Evolutionary conservation across 2,113 vertebrate genomes (phyloP).

Genomic region (Pachycephala philippinensis): DNA sequence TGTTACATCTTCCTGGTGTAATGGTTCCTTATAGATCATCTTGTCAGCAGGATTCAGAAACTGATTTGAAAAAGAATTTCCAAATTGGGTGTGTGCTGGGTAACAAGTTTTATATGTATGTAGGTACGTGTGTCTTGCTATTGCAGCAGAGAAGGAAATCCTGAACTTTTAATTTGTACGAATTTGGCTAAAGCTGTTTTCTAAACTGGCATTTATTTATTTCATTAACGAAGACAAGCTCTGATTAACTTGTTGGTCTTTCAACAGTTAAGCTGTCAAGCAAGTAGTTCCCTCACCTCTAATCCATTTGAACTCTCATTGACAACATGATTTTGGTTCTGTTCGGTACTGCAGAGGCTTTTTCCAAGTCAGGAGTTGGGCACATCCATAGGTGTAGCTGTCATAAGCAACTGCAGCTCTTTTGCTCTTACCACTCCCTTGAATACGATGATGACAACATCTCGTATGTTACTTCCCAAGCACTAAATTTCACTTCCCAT

Average conservation of each 20-base stretch:
- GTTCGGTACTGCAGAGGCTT: not conserved
- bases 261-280: not conserved
- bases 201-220: not conserved
- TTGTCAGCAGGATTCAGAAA: constrained; percentile 40
- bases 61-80: not conserved
- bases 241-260: not conserved
- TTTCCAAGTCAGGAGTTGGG: not conserved
- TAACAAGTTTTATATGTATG: not conserved
- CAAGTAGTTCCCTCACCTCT: not conserved
- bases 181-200: not conserved
- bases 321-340: not conserved
- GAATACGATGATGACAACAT: not conserved
- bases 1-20: constrained; percentile 13
- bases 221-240: not conserved
- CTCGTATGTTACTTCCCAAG: not conserved
- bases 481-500: not conserved
- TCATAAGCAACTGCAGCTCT: not conserved
- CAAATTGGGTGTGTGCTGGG: not conserved
- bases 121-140: not conserved
- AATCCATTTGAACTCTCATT: not conserved
- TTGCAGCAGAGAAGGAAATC: not conserved
- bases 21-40: constrained; percentile 44
- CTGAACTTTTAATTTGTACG: not conserved
- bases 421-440: not conserved
- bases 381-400: not conserved